Evolutionary conservation across 2,113 vertebrate genomes (phyloP).

Genomic region (Ctenomys sociabilis): DNA sequence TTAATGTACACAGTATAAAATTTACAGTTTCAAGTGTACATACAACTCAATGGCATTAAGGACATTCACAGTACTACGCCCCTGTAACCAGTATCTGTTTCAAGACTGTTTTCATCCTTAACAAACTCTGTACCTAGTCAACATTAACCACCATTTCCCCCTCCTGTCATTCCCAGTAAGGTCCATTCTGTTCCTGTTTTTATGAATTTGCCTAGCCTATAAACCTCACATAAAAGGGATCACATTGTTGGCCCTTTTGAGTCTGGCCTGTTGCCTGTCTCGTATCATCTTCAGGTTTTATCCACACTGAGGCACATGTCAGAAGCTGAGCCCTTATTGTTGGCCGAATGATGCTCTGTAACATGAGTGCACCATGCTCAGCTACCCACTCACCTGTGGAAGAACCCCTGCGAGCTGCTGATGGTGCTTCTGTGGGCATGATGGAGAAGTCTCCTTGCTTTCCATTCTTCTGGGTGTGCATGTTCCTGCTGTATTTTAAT

Average conservation of each 20-base stretch:
- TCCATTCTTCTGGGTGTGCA: background rate
- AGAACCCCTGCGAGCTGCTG: background rate
- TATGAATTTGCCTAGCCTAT: background rate
- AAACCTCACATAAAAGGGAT: background rate
- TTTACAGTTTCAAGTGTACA: background rate
- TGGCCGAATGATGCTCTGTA: background rate
- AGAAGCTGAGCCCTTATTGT: background rate
- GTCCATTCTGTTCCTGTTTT: background rate
- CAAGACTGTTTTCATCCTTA: background rate
- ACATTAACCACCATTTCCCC: background rate
- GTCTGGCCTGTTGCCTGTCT: background rate
- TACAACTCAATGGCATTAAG: background rate
- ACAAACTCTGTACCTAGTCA: background rate
- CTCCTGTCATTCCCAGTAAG: background rate
- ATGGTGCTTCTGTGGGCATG: background rate
- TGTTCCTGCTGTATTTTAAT: background rate
- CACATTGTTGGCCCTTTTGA: background rate
- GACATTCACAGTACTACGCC: background rate
- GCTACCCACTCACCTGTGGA: background rate
- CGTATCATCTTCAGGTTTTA: background rate
- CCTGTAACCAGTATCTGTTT: background rate
- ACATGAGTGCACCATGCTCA: too few relatives aligned
- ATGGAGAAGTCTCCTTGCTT: background rate
- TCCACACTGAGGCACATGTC: background rate
- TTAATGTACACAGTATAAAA: background rate